Evolutionary conservation across 1,140 invertebrate genomes (phyloP), one percentile per base, ranked within the genome.

Genomic region (Zaprionus nigranus): DNA sequence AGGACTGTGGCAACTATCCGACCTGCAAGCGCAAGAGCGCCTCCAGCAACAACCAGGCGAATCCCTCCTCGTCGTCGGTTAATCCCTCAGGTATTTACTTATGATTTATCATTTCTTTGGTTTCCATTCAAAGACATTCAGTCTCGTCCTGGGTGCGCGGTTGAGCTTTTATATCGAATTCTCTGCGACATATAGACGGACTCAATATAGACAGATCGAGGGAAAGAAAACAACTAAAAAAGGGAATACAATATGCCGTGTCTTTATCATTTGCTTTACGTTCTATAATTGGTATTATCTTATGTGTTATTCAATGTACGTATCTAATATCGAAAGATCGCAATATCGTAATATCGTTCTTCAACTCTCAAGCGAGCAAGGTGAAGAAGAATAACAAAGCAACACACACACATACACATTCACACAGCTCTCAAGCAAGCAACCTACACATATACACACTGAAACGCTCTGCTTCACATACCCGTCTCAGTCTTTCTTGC

Each of bases 1-100:
- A 94, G 79, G 93, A 95, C 60, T 96, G 95, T 60, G 95, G 95
- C 51, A 93, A 92, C 46, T 96, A 95, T 88, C 95, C 95, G 26
- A 96, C 95, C 26, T 96, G 95, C 79, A 94, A 94, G 76, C 94
- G 94, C 66, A 94, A 94, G 93, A 94, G 93, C 92, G 93, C 93
- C 68, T 75, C 74, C 64, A 67, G 51, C 70, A 72, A 15, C 65
- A 75, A 83, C 57, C 65, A 65, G 66, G 84, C 85, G 2, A 77
- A 73, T 22, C 93, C 93, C 24, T 66, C 85, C 11, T 60, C 79
- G 46, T 77, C 88, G 64, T 79, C 91, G 59, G 87, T 91, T 75
- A 91, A 92, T 90, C 91, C 91, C 74, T 92, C 91, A 92, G 91
- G 91, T 92, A 91, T 92, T 92, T 92, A 84, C 70, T 81, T 84